phyloP scores from a whole-genome alignment of 2,797 vertebrate genomes.

The Chanos chanos region DNA sequence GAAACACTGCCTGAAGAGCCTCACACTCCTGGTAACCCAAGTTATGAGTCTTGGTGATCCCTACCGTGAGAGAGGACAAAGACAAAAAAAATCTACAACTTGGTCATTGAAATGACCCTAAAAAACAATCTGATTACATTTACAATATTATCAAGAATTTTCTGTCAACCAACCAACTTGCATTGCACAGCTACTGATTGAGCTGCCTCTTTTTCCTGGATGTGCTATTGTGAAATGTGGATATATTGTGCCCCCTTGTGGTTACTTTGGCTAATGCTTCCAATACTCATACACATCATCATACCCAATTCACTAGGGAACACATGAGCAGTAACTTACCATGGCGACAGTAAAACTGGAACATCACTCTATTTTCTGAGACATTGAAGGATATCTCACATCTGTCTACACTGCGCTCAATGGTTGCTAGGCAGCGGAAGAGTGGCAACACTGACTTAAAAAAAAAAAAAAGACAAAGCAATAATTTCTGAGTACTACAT shows the following conservation, averaged over 20 bases:
- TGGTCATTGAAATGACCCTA: no score
- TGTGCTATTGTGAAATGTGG: no score
- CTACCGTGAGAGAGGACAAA: no score
- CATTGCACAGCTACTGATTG: no score
- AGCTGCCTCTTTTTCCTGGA: no score
- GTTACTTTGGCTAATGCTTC: conserved; percentile 3
- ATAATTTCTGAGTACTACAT: background rate
- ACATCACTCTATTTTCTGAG: conserved; percentile 63
- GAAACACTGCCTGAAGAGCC: conserved; percentile 84
- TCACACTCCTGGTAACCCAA: conserved; percentile 84
- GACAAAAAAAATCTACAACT: no score
- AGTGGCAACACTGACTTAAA: conserved; percentile 82
- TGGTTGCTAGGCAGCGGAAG: conserved; percentile 78
- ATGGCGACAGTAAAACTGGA: conserved; percentile 87
- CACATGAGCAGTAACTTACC: conserved; percentile 67
- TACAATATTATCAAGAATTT: no score
- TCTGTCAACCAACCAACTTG: no score
- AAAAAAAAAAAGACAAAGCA: conserved; percentile 15
- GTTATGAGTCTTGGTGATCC: conserved; percentile 89
- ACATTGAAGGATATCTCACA: conserved; percentile 77
- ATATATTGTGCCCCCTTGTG: background rate
- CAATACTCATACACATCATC: no score
- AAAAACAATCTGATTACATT: no score
- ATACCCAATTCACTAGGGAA: background rate
- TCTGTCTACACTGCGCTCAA: conserved; percentile 82